Evolutionary conservation across 2,888 invertebrate genomes (phyloP).

Genomic region (Acleris laterana): DNA sequence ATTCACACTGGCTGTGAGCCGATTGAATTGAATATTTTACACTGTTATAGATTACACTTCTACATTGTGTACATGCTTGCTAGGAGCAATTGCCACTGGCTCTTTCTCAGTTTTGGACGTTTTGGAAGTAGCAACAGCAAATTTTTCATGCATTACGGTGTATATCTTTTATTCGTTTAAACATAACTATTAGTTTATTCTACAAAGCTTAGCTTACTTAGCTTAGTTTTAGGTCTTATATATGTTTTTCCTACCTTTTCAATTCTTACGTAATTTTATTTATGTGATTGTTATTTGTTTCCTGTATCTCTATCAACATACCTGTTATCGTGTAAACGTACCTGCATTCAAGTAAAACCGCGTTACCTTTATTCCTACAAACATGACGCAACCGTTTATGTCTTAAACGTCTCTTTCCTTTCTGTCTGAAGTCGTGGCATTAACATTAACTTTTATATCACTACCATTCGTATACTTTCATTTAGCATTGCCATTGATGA

Average conservation of each 20-base stretch:
- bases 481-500: not conserved
- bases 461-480: not conserved
- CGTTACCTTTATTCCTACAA: slow-evolving; percentile 1
- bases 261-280: not conserved
- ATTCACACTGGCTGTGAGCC: slow-evolving; percentile 3
- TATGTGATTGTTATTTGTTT: not conserved
- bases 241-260: too few relatives aligned
- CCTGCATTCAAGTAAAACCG: not conserved
- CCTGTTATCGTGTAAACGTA: not conserved
- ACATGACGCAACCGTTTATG: slow-evolving; percentile 1
- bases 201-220: too few relatives aligned
- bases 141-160: too few relatives aligned
- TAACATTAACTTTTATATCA: not conserved
- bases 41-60: too few relatives aligned
- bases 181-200: too few relatives aligned
- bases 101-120: too few relatives aligned
- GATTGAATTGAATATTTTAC: not conserved
- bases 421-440: too few relatives aligned
- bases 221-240: too few relatives aligned
- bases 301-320: not conserved
- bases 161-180: too few relatives aligned
- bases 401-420: not conserved
- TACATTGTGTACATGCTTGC: too few relatives aligned
- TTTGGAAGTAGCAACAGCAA: too few relatives aligned
- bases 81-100: too few relatives aligned